Conservation (phyloP, 2,888 invertebrate species). For the Phengaris arion region DNA sequence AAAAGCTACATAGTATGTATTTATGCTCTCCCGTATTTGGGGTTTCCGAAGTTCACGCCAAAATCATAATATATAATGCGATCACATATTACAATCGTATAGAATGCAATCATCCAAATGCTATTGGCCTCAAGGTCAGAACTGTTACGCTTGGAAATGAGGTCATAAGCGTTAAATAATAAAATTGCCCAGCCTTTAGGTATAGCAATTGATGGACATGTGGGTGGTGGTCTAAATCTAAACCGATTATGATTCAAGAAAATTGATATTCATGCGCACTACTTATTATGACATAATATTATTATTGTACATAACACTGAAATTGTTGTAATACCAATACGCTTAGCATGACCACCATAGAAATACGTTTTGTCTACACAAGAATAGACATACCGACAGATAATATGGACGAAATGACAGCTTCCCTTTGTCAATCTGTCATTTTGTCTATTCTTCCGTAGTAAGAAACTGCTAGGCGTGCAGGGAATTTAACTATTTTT, state of each 20-base stretch:
- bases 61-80: background rate
- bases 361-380: no score
- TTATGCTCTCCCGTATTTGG: background rate
- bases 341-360: no score
- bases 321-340: no score
- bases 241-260: slow-evolving; percentile 4
- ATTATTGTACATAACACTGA: background rate
- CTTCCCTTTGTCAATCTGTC: no score
- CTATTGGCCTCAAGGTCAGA: slow-evolving; percentile 22
- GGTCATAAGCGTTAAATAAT: slow-evolving; percentile 34
- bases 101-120: background rate
- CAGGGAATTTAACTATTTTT: no score
- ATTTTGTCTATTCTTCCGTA: no score
- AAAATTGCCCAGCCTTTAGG: slow-evolving; percentile 30
- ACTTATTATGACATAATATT: slow-evolving; percentile 11
- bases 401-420: no score
- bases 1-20: background rate
- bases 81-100: background rate
- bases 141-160: slow-evolving; percentile 31
- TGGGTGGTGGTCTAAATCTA: background rate
- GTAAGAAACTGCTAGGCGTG: no score
- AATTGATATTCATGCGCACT: slow-evolving; percentile 7
- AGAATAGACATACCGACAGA: no score
- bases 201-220: slow-evolving; percentile 22
- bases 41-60: background rate